phyloP scores from a whole-genome alignment of 2,113 vertebrate genomes.

The Bos indicus region DNA sequence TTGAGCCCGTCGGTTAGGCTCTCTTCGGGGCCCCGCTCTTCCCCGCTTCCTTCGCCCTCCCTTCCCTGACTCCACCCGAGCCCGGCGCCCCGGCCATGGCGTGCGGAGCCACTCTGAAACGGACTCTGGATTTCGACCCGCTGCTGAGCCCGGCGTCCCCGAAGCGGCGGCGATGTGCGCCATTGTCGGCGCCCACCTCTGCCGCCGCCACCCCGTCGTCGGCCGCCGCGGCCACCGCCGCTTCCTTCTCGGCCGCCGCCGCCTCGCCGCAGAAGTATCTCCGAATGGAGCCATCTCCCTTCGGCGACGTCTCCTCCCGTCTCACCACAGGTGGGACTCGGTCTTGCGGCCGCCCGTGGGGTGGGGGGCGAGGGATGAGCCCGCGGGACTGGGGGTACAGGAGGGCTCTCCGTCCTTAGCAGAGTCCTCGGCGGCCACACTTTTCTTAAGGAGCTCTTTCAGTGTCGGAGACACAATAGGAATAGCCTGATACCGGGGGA shows the following conservation, averaged over 20 bases:
- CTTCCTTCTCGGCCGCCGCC: constrained; percentile 84
- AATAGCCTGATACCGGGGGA: constrained; percentile 48
- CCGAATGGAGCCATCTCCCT: constrained; percentile 95
- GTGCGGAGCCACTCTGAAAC: constrained; percentile 97
- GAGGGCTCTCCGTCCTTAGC: background rate
- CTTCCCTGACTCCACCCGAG: constrained; percentile 2
- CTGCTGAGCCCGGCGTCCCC: constrained; percentile 94
- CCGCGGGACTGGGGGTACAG: background rate
- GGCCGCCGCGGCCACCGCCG: constrained; percentile 74
- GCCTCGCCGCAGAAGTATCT: constrained; percentile 96
- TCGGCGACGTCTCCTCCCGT: constrained; percentile 92
- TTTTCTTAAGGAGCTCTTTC: background rate
- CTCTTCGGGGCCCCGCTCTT: constrained; percentile 37
- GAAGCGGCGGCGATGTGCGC: constrained; percentile 91
- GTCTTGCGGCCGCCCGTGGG: background rate
- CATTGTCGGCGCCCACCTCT: constrained; percentile 86
- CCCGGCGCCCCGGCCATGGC: constrained; percentile 84
- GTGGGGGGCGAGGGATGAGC: background rate
- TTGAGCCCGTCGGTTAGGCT: background rate
- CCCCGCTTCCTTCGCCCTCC: constrained; percentile 8
- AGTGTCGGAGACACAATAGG: constrained; percentile 68
- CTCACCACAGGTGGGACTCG: constrained; percentile 90
- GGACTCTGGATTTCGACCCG: constrained; percentile 98
- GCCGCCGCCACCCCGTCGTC: constrained; percentile 73
- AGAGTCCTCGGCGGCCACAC: background rate